Percentiles rank a stretch among this genome's conserved stretches.
phyloP scores from a whole-genome alignment of 2,113 vertebrate species.

The Nesoenas mayeri region DNA sequence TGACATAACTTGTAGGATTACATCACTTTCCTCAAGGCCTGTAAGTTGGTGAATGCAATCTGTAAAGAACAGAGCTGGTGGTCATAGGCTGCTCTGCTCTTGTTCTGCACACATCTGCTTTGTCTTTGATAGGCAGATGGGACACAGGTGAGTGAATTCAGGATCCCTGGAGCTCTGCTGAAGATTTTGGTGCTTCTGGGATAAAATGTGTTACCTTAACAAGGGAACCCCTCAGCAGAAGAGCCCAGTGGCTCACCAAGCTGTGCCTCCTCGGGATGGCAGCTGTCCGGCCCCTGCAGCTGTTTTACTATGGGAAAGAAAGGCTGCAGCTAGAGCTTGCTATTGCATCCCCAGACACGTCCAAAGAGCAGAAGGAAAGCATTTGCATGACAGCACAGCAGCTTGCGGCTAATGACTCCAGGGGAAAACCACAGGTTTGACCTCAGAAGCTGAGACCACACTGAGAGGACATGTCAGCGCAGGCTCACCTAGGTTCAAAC shows the following conservation, averaged over 20 bases:
- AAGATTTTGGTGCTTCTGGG: background rate
- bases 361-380: background rate
- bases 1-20: background rate
- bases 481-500: background rate
- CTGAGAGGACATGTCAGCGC: background rate
- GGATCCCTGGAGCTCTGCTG: background rate
- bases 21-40: rapidly evolving
- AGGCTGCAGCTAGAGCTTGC: background rate
- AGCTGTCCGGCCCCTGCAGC: background rate
- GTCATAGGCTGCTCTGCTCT: background rate
- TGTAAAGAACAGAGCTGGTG: background rate
- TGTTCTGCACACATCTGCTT: background rate
- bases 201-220: background rate
- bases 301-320: background rate
- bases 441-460: background rate
- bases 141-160: background rate
- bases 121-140: background rate
- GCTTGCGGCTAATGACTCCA: rapidly evolving
- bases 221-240: background rate
- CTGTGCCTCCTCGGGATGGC: too few relatives aligned
- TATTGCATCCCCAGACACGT: background rate
- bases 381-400: background rate
- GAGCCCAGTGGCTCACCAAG: background rate
- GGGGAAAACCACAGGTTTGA: background rate
- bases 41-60: background rate